Conservation (phyloP, 2,888 invertebrate species). For the Octodonta nipae region DNA sequence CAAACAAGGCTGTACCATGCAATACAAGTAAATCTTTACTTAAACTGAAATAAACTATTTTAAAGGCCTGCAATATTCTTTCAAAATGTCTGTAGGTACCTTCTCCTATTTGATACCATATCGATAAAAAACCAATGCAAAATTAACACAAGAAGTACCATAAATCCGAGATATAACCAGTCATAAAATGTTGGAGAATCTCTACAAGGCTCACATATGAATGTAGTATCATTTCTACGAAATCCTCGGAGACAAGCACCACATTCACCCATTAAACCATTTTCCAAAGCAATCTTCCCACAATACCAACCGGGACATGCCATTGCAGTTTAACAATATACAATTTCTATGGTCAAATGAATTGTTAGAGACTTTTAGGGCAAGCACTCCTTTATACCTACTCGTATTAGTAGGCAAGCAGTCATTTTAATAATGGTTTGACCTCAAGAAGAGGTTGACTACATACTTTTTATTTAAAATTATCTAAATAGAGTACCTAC, state of each 20-base stretch:
- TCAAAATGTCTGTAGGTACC: no score
- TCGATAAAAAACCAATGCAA: slow-evolving; percentile 90
- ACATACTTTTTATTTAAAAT: no score
- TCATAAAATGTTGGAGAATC: slow-evolving; percentile 72
- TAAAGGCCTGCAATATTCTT: no score
- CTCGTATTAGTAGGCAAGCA: no score
- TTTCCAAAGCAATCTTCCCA: slow-evolving; percentile 52
- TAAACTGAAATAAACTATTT: slow-evolving; percentile 48
- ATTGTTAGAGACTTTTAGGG: no score
- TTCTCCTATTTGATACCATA: slow-evolving; percentile 58
- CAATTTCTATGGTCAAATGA: no score
- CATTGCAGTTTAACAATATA: slow-evolving; percentile 7
- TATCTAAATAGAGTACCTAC: no score
- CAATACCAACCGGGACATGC: slow-evolving; percentile 75
- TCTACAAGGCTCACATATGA: slow-evolving; percentile 68
- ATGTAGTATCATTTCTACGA: slow-evolving; percentile 54
- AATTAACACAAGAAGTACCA: slow-evolving; percentile 76
- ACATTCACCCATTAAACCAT: slow-evolving; percentile 68
- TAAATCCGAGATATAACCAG: slow-evolving; percentile 87
- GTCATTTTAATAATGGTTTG: no score
- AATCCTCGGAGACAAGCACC: slow-evolving; percentile 79
- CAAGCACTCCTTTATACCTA: no score
- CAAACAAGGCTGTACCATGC: slow-evolving; percentile 70
- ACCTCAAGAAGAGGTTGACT: no score
- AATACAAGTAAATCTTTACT: slow-evolving; percentile 61